phyloP scores from a whole-genome alignment of 1,140 invertebrate species.

The Meloidogyne chitwoodi region DNA sequence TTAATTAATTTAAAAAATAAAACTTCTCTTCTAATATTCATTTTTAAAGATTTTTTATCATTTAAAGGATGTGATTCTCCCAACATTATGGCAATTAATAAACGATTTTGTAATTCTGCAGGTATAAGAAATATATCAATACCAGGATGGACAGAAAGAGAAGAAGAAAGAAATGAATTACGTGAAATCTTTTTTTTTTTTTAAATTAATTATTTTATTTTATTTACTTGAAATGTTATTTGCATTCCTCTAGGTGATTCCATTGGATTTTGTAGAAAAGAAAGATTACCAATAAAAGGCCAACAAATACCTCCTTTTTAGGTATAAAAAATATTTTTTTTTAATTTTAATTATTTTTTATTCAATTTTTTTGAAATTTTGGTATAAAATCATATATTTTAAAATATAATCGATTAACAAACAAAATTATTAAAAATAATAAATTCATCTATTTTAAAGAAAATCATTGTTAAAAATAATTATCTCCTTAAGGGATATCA shows the following conservation, averaged over 20 bases:
- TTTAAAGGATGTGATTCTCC: constrained; percentile 5
- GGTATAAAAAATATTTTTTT: no score
- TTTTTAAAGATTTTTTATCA: constrained; percentile 6
- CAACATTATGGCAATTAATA: constrained; percentile 17
- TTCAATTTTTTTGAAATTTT: no score
- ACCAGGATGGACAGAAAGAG: constrained; percentile 21
- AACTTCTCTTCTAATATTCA: constrained; percentile 17
- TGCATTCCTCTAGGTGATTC: constrained; percentile 14
- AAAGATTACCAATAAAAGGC: constrained; percentile 14
- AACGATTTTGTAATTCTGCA: constrained; percentile 11
- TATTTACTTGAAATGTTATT: constrained; percentile 26
- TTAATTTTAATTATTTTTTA: no score
- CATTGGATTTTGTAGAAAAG: constrained; percentile 6
- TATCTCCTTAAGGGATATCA: no score
- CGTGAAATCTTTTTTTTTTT: constrained; percentile 19
- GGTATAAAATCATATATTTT: no score
- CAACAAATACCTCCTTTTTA: constrained; percentile 13
- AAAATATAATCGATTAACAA: no score
- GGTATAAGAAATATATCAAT: constrained; percentile 22
- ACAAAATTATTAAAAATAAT: no score
- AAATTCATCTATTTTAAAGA: no score
- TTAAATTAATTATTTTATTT: background rate
- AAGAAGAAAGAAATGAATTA: constrained; percentile 14
- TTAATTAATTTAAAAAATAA: no score
- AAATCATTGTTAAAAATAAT: no score